Evolutionary conservation across 2,113 vertebrate species (phyloP).

Genomic region (Speoplatyrhinus poulsoni): DNA sequence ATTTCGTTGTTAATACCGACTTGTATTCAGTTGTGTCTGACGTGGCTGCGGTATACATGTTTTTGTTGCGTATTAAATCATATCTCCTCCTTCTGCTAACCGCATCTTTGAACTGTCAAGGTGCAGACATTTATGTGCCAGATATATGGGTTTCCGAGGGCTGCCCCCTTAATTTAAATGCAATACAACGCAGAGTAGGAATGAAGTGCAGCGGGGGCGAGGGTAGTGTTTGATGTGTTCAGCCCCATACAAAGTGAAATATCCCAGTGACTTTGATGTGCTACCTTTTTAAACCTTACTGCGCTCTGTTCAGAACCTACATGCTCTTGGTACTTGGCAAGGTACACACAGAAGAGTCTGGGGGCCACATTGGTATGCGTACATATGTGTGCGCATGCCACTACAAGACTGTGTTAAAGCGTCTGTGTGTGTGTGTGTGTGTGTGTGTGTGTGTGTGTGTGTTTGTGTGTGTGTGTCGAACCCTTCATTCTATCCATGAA

Average conservation of each 20-base stretch:
- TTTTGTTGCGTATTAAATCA: constrained; percentile 66
- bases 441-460: not conserved
- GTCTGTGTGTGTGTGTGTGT: not conserved
- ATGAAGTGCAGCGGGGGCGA: not conserved
- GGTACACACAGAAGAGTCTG: constrained; percentile 11
- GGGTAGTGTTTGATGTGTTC: constrained; percentile 70
- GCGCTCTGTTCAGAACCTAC: constrained; percentile 14
- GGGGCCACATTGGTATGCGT: not conserved
- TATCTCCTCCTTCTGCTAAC: constrained; percentile 24
- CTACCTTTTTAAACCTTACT: constrained; percentile 49
- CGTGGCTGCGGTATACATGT: constrained; percentile 38
- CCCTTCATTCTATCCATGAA: constrained; percentile 38
- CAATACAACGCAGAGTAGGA: constrained; percentile 55
- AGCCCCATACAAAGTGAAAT: constrained; percentile 56
- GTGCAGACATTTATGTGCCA: constrained; percentile 49
- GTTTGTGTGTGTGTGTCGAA: constrained; percentile 4
- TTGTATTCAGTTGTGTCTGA: not conserved
- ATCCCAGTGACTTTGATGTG: constrained; percentile 67
- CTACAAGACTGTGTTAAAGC: not conserved
- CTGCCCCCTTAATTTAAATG: constrained; percentile 60
- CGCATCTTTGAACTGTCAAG: constrained; percentile 70
- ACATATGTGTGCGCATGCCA: not conserved
- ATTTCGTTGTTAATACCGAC: not conserved
- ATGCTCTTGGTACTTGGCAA: constrained; percentile 22
- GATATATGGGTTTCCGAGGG: constrained; percentile 58